Percentiles rank a stretch among this genome's conserved stretches.
These are phyloP conservation scores for Enteromius viviparus DNA, from an alignment of 2,797 vertebrate species.

Conservation along the genomic window DNA sequence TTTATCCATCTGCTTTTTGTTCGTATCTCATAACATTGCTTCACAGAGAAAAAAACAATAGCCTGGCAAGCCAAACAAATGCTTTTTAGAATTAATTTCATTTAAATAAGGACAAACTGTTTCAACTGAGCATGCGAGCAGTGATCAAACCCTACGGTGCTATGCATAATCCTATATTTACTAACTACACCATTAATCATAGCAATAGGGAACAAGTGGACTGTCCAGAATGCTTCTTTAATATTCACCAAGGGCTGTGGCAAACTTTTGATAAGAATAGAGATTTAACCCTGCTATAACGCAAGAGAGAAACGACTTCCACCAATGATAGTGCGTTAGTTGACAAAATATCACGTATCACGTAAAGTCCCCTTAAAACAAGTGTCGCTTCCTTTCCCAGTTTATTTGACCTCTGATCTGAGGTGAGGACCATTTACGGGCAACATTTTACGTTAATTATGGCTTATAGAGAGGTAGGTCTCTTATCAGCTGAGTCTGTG, in stretches of 20 bases:
- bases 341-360: conserved; percentile 5
- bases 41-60: background rate
- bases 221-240: conserved; percentile 30
- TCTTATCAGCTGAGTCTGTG: conserved; percentile 18
- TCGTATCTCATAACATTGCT: background rate
- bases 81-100: background rate
- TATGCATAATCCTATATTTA: conserved; percentile 72
- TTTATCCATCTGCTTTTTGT: conserved; percentile 15
- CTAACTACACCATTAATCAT: conserved; percentile 70
- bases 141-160: conserved; percentile 71
- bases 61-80: background rate
- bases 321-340: conserved; percentile 4
- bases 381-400: background rate
- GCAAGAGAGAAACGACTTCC: conserved; percentile 17
- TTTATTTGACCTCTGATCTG: conserved; percentile 26
- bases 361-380: background rate
- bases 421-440: conserved; percentile 8
- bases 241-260: conserved; percentile 58
- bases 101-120: conserved; percentile 19
- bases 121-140: conserved; percentile 23
- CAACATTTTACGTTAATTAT: conserved; percentile 4
- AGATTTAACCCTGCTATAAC: conserved; percentile 18
- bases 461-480: conserved; percentile 1
- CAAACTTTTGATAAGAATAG: conserved; percentile 44
- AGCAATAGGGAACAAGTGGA: conserved; percentile 75